Percentiles rank a stretch among this genome's conserved stretches.
phyloP scores from a whole-genome alignment of 2,113 vertebrate species.

The Phainopepla nitens region DNA sequence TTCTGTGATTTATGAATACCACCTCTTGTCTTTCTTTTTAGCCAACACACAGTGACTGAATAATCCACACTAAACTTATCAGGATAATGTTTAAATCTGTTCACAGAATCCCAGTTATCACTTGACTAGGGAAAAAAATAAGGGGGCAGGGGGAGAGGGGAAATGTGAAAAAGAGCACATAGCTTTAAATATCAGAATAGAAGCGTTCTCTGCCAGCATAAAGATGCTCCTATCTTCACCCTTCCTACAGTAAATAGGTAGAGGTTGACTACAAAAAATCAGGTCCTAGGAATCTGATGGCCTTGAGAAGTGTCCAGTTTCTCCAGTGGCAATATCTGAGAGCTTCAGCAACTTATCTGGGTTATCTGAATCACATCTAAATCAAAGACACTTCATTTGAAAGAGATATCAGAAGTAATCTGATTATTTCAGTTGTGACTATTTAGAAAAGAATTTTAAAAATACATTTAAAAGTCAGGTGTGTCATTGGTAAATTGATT shows the following conservation, averaged over 20 bases:
- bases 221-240: neutral
- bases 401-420: neutral
- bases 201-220: neutral
- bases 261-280: neutral
- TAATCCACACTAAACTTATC: neutral
- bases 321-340: neutral
- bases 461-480: neutral
- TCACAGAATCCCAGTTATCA: neutral
- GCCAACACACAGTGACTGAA: neutral
- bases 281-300: neutral
- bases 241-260: no score
- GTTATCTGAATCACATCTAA: neutral
- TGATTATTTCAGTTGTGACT: neutral
- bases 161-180: neutral
- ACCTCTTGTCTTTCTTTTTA: neutral
- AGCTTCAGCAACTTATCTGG: neutral
- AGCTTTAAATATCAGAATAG: neutral
- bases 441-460: neutral
- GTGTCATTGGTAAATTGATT: neutral
- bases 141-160: fast-evolving
- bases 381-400: neutral
- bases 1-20: neutral
- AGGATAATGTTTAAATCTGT: neutral
- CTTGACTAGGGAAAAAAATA: neutral
- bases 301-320: neutral